A percentile compares a stretch with the other conserved stretches of the same genome.
Conservation (phyloP, 2,797 vertebrate genomes). For the Chaetophractus vellerosus region DNA sequence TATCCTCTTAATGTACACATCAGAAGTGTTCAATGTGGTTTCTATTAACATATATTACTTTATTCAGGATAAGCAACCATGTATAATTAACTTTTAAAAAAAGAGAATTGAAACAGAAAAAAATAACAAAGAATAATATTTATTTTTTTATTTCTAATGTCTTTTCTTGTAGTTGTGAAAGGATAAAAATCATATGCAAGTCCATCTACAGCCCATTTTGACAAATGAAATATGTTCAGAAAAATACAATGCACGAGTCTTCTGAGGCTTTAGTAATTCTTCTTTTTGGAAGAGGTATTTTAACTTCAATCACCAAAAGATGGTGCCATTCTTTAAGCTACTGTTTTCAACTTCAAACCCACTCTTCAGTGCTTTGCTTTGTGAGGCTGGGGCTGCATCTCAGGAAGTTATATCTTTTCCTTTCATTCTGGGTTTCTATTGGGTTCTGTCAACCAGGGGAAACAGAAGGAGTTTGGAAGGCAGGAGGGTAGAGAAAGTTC, state of each 20-base stretch:
- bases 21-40: background rate
- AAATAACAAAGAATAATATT: background rate
- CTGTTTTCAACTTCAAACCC: background rate
- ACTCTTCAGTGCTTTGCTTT: background rate
- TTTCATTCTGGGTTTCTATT: background rate
- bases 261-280: background rate
- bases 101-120: background rate
- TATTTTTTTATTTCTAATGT: background rate
- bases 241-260: background rate
- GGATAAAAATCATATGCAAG: background rate
- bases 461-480: background rate
- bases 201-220: background rate
- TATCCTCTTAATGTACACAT: background rate
- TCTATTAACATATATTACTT: background rate
- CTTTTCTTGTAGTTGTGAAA: background rate
- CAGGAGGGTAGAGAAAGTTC: background rate
- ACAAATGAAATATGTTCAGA: constrained; percentile 20
- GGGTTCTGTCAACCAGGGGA: background rate
- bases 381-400: background rate
- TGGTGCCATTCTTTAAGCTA: background rate
- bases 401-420: background rate
- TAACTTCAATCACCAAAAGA: background rate
- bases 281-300: background rate
- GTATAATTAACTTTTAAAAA: background rate
- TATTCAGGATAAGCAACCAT: background rate